Percentiles rank a stretch among this genome's conserved stretches.
These are phyloP conservation scores for Cheracebus regulus DNA, from an alignment of 2,797 vertebrate species.

Conservation along the genomic window DNA sequence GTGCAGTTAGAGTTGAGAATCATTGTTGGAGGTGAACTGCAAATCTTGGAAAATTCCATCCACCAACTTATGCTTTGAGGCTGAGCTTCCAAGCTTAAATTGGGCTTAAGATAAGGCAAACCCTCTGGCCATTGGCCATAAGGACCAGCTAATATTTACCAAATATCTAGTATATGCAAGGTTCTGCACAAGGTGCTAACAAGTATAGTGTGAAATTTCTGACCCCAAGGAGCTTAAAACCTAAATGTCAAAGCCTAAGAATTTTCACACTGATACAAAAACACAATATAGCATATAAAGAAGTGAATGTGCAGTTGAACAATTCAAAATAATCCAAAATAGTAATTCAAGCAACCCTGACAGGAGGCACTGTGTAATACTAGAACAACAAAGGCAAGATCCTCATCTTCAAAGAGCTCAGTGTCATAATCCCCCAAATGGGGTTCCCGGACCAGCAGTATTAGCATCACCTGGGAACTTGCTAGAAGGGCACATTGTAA, in stretches of 20 bases:
- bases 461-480: not conserved
- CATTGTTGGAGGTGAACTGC: not conserved
- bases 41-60: conserved; percentile 24
- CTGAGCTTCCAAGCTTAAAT: not conserved
- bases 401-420: not conserved
- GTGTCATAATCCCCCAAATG: not conserved
- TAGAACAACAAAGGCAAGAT: not conserved
- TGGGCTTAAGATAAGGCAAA: not conserved
- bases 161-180: not conserved
- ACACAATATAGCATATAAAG: not conserved
- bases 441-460: not conserved
- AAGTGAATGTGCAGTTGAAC: not conserved
- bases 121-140: not conserved
- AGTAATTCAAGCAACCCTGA: not conserved
- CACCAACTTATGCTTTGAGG: not conserved
- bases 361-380: not conserved
- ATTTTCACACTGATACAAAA: not conserved
- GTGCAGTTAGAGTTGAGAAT: not conserved
- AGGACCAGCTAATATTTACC: not conserved
- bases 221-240: not conserved
- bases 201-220: not conserved
- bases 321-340: not conserved
- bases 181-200: not conserved
- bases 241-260: conserved; percentile 12
- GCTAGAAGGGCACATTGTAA: not conserved